Evolutionary conservation across 1,140 invertebrate species (phyloP).

Genomic region (Cecropterus lyciades): DNA sequence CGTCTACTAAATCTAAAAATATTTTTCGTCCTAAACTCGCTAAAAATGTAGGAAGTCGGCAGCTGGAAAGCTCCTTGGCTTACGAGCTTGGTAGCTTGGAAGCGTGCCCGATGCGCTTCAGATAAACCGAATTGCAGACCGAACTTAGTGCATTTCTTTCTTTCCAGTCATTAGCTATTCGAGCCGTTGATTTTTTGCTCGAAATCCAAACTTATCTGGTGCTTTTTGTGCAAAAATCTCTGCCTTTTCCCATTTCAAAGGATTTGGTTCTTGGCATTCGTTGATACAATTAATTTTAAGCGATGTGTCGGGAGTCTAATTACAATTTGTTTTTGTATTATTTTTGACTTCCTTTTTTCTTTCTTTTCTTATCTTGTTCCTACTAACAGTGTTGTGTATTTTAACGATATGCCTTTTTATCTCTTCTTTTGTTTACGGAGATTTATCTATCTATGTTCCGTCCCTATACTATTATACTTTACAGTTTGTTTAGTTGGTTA

Average conservation of each 20-base stretch:
- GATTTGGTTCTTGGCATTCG: background rate
- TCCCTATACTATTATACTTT: too few relatives aligned
- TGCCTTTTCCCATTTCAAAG: background rate
- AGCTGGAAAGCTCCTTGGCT: constrained; percentile 58
- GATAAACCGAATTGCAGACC: constrained; percentile 64
- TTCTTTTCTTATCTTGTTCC: too few relatives aligned
- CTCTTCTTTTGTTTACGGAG: too few relatives aligned
- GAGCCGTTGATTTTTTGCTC: constrained; percentile 1
- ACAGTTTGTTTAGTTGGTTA: too few relatives aligned
- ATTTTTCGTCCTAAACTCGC: constrained; percentile 3
- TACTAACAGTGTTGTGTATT: too few relatives aligned
- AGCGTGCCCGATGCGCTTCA: constrained; percentile 71
- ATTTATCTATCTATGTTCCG: too few relatives aligned
- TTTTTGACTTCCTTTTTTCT: too few relatives aligned
- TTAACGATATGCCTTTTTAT: too few relatives aligned
- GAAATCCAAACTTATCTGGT: background rate
- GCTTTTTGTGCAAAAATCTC: background rate
- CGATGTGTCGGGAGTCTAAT: background rate
- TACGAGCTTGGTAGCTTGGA: constrained; percentile 55
- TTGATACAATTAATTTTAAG: constrained; percentile 2
- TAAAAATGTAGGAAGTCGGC: constrained; percentile 22
- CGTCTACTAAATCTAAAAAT: too few relatives aligned
- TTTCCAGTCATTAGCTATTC: constrained; percentile 29
- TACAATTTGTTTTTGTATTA: too few relatives aligned
- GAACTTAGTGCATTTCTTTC: constrained; percentile 18